Base-by-base conservation (phyloP, 2,113 vertebrate species). In the Macquaria ambigua region DNA sequence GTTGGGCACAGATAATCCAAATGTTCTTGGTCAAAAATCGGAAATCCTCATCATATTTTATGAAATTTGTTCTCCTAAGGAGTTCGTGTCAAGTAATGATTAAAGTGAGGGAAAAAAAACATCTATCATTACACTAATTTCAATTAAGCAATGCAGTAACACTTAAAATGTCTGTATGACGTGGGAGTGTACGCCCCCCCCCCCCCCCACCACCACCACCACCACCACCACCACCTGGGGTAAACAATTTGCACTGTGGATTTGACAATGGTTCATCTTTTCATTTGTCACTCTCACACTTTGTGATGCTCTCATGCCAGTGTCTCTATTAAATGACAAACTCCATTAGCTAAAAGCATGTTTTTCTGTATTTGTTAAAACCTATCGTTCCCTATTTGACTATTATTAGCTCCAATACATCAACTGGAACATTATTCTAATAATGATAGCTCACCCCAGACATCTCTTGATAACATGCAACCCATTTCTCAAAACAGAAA, bases 391-490 rank as follows among this genome's bases (percentile, higher is more conserved):
- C 92, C 94, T 94, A 69, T 96, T 96, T 96, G 95, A 95, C 95
- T 95, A 92, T 89, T 95, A 97, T 95, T 96, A 95, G 95, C 95
- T 95, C 78, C 95, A 95, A 94, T 93, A 95, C 96, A 96, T 96
- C 94, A 83, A 68, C 58, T 52, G 64, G 50, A 66, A 81, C 77
- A 85, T 95, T 96, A 97, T 96, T 96, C 95, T 96, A 95, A 96
- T 94, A 92, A 92, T 90, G 86, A 92, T 92, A 90, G 90, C 93
- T 91, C 94, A 95, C 37, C 68, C 67, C 84, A 71, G 41, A 83
- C 87, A 86, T 86, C 82, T 83, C 79, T 21, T 87, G 82, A 87
- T 79, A 62, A 89, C 82, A 96, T 94, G 85, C 94, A 93, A 92
- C 93, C 94, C 91, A 90, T 96, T 85, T 95, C 56, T 84, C 64